These are phyloP conservation scores for Agrilus mali DNA, from an alignment of 2,888 invertebrate genomes.

Conservation along the genomic window DNA sequence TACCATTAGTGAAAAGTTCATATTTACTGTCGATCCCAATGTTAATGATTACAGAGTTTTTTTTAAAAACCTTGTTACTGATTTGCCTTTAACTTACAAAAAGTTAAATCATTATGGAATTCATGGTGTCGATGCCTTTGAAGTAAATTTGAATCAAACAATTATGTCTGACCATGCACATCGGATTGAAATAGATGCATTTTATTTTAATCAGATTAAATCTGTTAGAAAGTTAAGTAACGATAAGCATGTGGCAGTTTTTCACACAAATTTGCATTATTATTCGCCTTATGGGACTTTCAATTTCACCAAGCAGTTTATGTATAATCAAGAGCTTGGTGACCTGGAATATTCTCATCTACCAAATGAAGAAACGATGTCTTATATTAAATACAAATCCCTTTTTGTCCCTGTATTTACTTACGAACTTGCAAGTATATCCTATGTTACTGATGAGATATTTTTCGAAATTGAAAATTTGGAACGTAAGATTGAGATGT, in stretches of 20 bases:
- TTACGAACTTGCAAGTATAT: constrained; percentile 4
- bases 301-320: not conserved
- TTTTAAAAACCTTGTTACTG: constrained; percentile 3
- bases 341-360: constrained; percentile 1
- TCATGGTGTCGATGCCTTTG: not conserved
- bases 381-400: not conserved
- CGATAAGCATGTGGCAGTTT: constrained; percentile 10
- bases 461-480: constrained; percentile 14
- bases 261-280: constrained; percentile 14
- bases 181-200: constrained; percentile 1
- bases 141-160: not conserved
- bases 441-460: constrained; percentile 12
- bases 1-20: constrained; percentile 1
- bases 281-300: constrained; percentile 17
- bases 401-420: not conserved
- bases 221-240: constrained; percentile 4
- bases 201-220: constrained; percentile 4
- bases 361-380: not conserved
- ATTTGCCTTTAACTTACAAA: not conserved
- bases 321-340: not conserved
- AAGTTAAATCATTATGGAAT: not conserved
- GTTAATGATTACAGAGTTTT: constrained; percentile 4
- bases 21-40: constrained; percentile 8
- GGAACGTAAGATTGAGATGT: constrained; percentile 17
- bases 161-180: not conserved